phyloP scores from a whole-genome alignment of 2,888 invertebrate genomes.

The Nasonovia ribisnigri region DNA sequence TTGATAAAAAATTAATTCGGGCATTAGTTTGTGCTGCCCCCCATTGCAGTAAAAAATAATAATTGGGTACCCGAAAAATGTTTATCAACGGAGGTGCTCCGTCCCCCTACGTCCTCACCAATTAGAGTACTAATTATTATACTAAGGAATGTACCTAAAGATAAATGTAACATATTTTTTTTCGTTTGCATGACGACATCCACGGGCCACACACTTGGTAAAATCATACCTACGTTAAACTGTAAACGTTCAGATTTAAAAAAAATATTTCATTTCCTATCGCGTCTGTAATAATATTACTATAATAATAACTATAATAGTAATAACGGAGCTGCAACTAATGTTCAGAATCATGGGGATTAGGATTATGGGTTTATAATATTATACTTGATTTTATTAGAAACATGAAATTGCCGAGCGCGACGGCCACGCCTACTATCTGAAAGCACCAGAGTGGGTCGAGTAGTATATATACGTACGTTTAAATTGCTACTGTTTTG shows the following conservation, averaged over 20 bases:
- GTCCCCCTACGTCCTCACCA: not conserved
- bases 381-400: not conserved
- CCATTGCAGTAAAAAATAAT: not conserved
- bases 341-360: not conserved
- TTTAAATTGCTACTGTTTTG: constrained; percentile 5
- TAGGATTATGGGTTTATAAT: not conserved
- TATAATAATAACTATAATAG: not conserved
- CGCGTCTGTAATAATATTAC: not conserved
- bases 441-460: not conserved
- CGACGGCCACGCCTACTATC: not conserved
- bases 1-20: not conserved
- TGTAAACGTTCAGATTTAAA: not conserved
- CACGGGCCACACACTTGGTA: not conserved
- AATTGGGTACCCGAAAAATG: not conserved
- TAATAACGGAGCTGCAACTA: not conserved
- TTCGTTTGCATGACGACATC: not conserved
- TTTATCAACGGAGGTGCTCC: too few species aligned
- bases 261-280: not conserved
- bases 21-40: not conserved
- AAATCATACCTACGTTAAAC: not conserved
- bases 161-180: not conserved
- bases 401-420: not conserved
- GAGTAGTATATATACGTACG: not conserved
- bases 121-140: not conserved
- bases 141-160: not conserved